Evolutionary conservation across 1,140 invertebrate species (phyloP), one percentile per base, ranked within the genome.

Genomic region (Caenorhabditis brenneri): DNA sequence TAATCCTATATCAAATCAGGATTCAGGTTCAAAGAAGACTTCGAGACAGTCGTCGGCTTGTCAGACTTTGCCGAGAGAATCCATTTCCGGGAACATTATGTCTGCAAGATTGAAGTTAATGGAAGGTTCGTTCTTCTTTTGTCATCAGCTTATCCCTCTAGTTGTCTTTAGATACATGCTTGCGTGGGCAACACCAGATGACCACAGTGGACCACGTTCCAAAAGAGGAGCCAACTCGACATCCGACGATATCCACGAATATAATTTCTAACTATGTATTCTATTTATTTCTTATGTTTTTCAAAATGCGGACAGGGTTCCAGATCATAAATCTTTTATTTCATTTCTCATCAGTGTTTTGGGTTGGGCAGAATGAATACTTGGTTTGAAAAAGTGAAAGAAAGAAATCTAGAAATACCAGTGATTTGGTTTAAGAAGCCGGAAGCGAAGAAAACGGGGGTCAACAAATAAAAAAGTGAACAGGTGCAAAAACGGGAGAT

Each of bases 11-110:
- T 29, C 10, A 19, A 42, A 22, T 42, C 36, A 74, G 24, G n/a
- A 16, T 1, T 74, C 33, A 74, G 65, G 19, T 74, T 74, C 65
- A 74, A 74, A n/a, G 65, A 74, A 74, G 65, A 74, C n/a, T 74
- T 74, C 29, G 36, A 74, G 36, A 74, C 65, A 7, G 36, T 42
- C 24, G 65, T 74, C 42, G 58, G 58, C 1, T 19, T 74, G 1
- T 42, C 36, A 3, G 36, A 74, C 9, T 74, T 74, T 24, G 65
- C 65, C 1, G 65, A 74, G n/a, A 16, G 65, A 10, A 42, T 74
- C 42, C 65, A 74, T 42, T 74, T 74, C 36, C 65, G 65, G 42
- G 65, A 74, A 74, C 33, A 39, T 10, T 74, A 42, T 24, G 65
- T 74, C 22, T 74, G 65, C 36, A 74, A 74, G 24, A 74, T 74